Percentiles rank a stretch among this genome's conserved stretches.
These are phyloP conservation scores for Oceanodroma leucorhoa DNA, from an alignment of 2,797 vertebrate species.

Conservation along the genomic window DNA sequence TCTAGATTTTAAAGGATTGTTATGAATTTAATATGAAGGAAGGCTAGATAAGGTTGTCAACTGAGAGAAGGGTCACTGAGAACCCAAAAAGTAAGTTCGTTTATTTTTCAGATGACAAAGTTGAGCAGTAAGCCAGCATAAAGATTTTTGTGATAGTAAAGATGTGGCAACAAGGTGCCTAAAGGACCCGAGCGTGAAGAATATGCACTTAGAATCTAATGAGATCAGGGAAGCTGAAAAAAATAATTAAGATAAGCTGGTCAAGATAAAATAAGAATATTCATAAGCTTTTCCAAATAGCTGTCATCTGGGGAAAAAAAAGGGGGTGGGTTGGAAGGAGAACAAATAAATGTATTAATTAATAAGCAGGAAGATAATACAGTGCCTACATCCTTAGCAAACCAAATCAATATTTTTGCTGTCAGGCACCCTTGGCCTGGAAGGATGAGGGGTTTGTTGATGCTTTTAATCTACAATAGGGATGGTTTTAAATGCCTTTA, in stretches of 20 bases:
- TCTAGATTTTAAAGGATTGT: background rate
- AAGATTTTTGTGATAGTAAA: background rate
- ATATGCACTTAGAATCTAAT: background rate
- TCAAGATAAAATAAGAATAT: background rate
- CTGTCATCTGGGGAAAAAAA: background rate
- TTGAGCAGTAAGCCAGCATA: background rate
- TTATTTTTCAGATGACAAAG: background rate
- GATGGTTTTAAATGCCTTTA: background rate
- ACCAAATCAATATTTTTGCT: background rate
- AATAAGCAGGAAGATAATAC: background rate
- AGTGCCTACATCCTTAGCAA: background rate
- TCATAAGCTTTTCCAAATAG: background rate
- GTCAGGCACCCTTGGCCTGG: background rate
- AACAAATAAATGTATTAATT: background rate
- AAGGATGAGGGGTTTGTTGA: background rate
- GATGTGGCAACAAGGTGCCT: background rate
- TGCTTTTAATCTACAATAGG: background rate
- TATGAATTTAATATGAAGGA: background rate
- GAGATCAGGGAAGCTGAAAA: background rate
- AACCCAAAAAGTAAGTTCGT: background rate
- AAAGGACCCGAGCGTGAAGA: background rate
- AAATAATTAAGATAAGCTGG: background rate
- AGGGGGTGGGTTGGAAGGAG: accelerated
- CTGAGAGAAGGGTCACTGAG: background rate
- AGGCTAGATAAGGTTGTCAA: background rate